Evolutionary conservation across 1,140 invertebrate species (phyloP), one percentile per base, ranked within the genome.

Genomic region (Triops cancriformis): DNA sequence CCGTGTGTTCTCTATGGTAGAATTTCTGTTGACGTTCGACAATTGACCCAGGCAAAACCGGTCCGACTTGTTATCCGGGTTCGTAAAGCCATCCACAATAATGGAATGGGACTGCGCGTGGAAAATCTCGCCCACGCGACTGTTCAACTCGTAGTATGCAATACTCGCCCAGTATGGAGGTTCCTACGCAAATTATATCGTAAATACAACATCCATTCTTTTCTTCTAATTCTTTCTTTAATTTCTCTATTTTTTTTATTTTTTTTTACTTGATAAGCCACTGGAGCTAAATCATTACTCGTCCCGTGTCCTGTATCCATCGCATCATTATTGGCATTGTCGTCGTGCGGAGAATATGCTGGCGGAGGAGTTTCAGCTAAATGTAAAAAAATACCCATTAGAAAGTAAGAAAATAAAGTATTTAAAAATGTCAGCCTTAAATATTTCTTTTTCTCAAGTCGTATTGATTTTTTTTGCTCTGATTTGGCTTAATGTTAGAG

Each of bases 1-100:
- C 80, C 97, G 88, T 7, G 97, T 98, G 83, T 98, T 98, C 86
- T 99, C 97, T 81, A 98, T 98, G 2, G 96, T 98, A n/a, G 95
- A 96, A 85, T 98, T 99, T 79, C 97, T 88, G 85, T 98, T 98
- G 28, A 98, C 96, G 86, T 98, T 99, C 72, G 95, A 97, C 77
- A 99, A 86, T 80, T 98, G 93, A 0, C 97, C 96, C 6, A 99
- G 88, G 83, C 96, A 98, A 85, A 98, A 98, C 64, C 97, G 92
- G 80, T 88, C 94, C 14, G 93, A 92, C 84, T 97, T 97, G 83
- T 96, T 97, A 77, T 92, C 93, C 0, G 97, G 97, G 86, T 98
- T 96, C 77, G 97, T 98, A 83, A 98, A 98, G 0, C 97, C 97
- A 85, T 99, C 97, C 1, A 98, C 94, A 72, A 95, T 93, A 1